Evolutionary conservation across 2,113 vertebrate genomes (phyloP), one percentile per base, ranked within the genome.

Genomic region (Cyanistes caeruleus): DNA sequence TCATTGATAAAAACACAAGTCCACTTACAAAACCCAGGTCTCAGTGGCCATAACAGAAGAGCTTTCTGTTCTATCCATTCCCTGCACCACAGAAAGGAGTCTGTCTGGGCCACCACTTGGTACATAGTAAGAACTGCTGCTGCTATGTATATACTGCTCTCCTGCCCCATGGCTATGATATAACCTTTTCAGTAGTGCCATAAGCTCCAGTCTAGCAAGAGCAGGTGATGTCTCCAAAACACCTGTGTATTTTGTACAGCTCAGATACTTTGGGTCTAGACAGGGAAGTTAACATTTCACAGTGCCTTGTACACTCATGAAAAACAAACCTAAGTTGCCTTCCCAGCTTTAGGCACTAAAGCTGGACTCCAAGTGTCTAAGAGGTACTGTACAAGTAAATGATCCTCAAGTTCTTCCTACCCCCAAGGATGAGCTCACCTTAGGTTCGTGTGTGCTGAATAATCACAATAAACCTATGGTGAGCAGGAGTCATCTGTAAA

Each of bases 401-500:
- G 33, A 73, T 58, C 39, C 24, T 68, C 30, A 35, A 22, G 15
- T 11, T 64, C 13, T 62, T 19, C 15, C 41, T 89, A 11, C 39
- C 4, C 25, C 14, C 18, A 46, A 11, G 35, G 22, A 53, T 39
- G 10, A 77, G 9, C 4, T 90, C 0, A 0, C n/a, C 14, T 69
- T 52, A 41, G 28, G 22, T 69, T 58, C n/a, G 8, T 79, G 13
- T 68, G 62, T 39, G 35, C 27, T 78, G n/a, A 74, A 7, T 73
- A 82, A 75, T 39, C 8, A 4, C 9, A 2, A 22, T 33, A 78
- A 86, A 84, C 23, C 44, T 33, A 48, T 18, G n/a, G 52, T 56
- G n/a, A 72, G n/a, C 43, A 75, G 60, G 39, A 49, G 30, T 75
- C 2, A 1, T 24, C 41, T 79, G 18, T 44, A 76, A 95, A 89